Evolutionary conservation across 2,888 invertebrate genomes (phyloP).

Genomic region (Poecilus cupreus): DNA sequence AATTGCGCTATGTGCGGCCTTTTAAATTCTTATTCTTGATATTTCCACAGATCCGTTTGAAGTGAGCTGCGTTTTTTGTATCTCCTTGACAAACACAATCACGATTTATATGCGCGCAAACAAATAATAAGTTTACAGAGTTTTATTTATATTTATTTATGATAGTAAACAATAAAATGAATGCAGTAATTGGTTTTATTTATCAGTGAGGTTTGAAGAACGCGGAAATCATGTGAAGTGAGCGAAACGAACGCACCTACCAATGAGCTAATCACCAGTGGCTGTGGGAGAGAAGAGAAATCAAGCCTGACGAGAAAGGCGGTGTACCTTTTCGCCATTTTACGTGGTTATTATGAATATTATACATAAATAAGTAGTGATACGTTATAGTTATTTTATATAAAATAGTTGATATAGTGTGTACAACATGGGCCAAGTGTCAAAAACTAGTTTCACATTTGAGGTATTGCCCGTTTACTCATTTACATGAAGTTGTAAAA

Average conservation of each 20-base stretch:
- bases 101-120: background rate
- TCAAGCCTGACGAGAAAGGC: conserved; percentile 58
- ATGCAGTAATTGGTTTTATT: background rate
- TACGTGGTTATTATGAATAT: conserved; percentile 59
- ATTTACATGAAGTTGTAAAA: conserved; percentile 58
- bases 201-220: background rate
- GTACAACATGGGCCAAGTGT: conserved; percentile 54
- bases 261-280: conserved; percentile 49
- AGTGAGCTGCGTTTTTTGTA: conserved; percentile 27
- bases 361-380: conserved; percentile 45
- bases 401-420: conserved; percentile 51
- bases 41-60: conserved; percentile 26
- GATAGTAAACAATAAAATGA: background rate
- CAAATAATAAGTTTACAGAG: background rate
- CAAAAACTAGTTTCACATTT: conserved; percentile 36
- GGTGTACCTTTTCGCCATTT: conserved; percentile 57
- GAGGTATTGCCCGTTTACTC: conserved; percentile 50
- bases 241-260: conserved; percentile 38
- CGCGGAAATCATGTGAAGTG: background rate
- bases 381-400: conserved; percentile 35
- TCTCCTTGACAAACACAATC: background rate
- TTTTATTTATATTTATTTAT: background rate
- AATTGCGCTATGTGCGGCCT: conserved; percentile 41
- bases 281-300: conserved; percentile 53
- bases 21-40: conserved; percentile 55